A percentile compares a stretch with the other conserved stretches of the same genome.
phyloP scores from a whole-genome alignment of 1,140 invertebrate genomes.

The Pseudoatta argentina region DNA sequence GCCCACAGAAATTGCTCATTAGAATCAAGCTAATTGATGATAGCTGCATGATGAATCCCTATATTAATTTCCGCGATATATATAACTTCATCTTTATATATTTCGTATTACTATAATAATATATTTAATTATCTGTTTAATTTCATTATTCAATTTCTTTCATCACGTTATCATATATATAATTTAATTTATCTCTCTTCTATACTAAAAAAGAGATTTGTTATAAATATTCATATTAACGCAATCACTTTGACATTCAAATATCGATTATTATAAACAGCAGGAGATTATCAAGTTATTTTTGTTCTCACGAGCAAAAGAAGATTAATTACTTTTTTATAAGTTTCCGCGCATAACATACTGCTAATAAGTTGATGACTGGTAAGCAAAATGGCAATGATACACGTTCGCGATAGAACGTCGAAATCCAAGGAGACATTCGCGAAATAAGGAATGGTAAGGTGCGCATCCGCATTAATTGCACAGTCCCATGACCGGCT shows the following conservation, averaged over 20 bases:
- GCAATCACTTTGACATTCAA: not conserved
- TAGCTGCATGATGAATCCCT: not conserved
- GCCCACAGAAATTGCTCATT: not conserved
- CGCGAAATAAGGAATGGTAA: slow-evolving; percentile 28
- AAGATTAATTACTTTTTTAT: slow-evolving; percentile 50
- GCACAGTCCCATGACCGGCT: slow-evolving; percentile 72
- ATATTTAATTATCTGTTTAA: not conserved
- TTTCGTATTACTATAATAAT: slow-evolving; percentile 7
- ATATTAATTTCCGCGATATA: not conserved
- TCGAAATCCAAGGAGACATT: slow-evolving; percentile 49
- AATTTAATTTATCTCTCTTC: slow-evolving; percentile 10
- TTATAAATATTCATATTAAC: not conserved
- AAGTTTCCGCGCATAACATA: slow-evolving; percentile 51
- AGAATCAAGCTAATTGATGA: slow-evolving; percentile 1
- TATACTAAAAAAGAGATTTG: not conserved
- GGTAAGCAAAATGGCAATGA: slow-evolving; percentile 28
- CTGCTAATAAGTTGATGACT: slow-evolving; percentile 43
- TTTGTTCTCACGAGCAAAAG: not conserved
- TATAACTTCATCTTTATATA: not conserved
- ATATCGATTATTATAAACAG: not conserved
- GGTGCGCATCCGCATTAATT: slow-evolving; percentile 73
- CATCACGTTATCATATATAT: not conserved
- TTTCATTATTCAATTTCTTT: not conserved
- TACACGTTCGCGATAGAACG: slow-evolving; percentile 34
- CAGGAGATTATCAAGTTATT: slow-evolving; percentile 5